phyloP scores from a whole-genome alignment of 2,113 vertebrate genomes.

The Cynoglossus semilaevis region DNA sequence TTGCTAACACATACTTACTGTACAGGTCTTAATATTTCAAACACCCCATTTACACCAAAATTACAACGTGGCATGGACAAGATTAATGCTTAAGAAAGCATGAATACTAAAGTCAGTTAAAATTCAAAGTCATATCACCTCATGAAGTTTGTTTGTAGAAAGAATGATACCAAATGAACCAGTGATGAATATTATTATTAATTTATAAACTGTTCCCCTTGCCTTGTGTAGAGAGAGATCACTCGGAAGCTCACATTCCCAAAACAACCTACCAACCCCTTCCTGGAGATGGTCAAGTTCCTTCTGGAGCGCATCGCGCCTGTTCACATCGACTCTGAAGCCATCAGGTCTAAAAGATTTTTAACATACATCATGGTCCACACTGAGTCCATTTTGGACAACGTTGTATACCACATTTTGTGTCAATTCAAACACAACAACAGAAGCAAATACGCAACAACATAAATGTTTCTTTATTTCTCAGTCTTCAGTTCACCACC shows the following conservation, averaged over 20 bases:
- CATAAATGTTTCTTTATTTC: too few species aligned
- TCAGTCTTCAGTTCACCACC: neutral
- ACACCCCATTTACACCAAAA: too few species aligned
- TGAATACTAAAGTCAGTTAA: neutral
- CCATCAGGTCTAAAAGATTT: slow-evolving; percentile 84
- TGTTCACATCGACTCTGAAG: slow-evolving; percentile 98
- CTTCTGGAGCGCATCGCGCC: slow-evolving; percentile 97
- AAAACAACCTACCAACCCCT: slow-evolving; percentile 98
- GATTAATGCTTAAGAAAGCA: too few species aligned
- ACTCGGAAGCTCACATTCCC: slow-evolving; percentile 97
- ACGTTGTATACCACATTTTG: too few species aligned
- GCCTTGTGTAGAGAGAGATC: slow-evolving; percentile 88
- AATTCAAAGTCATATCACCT: too few species aligned
- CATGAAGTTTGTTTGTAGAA: too few species aligned
- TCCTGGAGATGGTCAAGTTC: slow-evolving; percentile 99
- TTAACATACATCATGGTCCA: neutral
- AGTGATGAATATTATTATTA: neutral
- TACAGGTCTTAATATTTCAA: slow-evolving; percentile 4
- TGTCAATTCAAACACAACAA: neutral
- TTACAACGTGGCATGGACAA: too few species aligned
- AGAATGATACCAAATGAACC: too few species aligned
- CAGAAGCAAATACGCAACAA: neutral
- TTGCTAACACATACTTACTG: slow-evolving; percentile 1
- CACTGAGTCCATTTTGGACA: slow-evolving; percentile 8
- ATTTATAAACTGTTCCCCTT: slow-evolving; percentile 1